phyloP scores from a whole-genome alignment of 1,140 invertebrate genomes.

The Platyura marginata region DNA sequence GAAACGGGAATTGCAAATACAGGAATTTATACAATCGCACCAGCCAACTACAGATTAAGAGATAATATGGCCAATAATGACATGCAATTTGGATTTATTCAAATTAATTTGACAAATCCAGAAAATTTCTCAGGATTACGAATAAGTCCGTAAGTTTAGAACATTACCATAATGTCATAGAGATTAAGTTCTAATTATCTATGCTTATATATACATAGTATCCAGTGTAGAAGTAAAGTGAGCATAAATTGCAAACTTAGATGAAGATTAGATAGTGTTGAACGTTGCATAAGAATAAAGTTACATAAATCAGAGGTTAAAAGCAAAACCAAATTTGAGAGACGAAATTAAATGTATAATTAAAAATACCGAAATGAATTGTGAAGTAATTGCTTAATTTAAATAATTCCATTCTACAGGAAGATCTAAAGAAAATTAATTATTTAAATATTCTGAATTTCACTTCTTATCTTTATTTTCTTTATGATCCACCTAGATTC shows the following conservation, averaged over 20 bases:
- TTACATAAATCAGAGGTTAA: neutral
- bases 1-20: constrained; percentile 40
- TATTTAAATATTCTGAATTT: no score
- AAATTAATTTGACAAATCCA: constrained; percentile 73
- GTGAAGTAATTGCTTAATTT: no score
- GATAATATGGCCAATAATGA: constrained; percentile 48
- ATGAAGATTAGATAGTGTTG: neutral
- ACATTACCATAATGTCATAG: neutral
- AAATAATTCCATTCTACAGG: no score
- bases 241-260: no score
- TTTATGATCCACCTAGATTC: no score
- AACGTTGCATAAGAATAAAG: neutral
- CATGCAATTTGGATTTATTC: constrained; percentile 74
- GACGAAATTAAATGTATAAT: no score
- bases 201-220: neutral
- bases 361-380: no score
- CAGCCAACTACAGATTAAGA: constrained; percentile 42
- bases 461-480: no score
- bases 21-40: constrained; percentile 45
- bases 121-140: constrained; percentile 43
- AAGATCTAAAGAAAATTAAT: no score
- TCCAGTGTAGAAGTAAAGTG: no score
- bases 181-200: constrained; percentile 1
- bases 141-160: constrained; percentile 56
- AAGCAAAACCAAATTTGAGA: no score